Base-by-base conservation (phyloP, 2,888 invertebrate genomes). In the Pyralis farinalis region DNA sequence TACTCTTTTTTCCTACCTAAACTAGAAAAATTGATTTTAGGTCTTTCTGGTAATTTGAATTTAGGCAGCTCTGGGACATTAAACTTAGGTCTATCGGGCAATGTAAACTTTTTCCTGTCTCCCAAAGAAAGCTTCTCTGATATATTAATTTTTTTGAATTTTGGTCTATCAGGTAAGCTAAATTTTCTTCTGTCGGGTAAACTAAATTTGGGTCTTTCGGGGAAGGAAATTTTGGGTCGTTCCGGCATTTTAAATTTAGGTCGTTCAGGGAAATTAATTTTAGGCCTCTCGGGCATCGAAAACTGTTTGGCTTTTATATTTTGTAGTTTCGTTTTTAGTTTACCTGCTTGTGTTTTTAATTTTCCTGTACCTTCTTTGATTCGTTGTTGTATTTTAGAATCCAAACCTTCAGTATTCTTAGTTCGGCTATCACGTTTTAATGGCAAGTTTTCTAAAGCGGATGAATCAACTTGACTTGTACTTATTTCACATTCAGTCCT, bases 301-400 rank as follows among this genome's bases (percentile, higher is more conserved):
- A 91, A 88, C 27, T 80, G 83, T 32, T 91, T 90, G 52, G 91
- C 87, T 64, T 93, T 91, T 4, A 93, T 91, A 46, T 83, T 91
- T 60, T 92, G 91, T 42, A 94, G 66, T 66, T 93, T 93, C 0
- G 91, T 91, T 69, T 92, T 93, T 20, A 96, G 71, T 74, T 93
- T 94, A 20, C 92, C 94, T 9, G 95, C 94, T 69, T 95, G 94
- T 28, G 84, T 90, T 55, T 92, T 92, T 34, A 95, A 58, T 52
- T 93, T 93, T 25, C 92, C 94, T 2, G 95, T 94, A 49, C 95
- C 93, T 48, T 89, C 92, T 50, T 90, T 92, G 20, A 95, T 72
- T 9, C 92, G 91, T 51, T 93, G 92, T 54, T 93, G 92, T 63
- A 93, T 87, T 62, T 90, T 92, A 35, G 79, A 85, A 56, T 91